Percentiles rank a stretch among this genome's conserved stretches.
Conservation (phyloP, 2,888 invertebrate genomes). For the Sminthurinus aureus region DNA sequence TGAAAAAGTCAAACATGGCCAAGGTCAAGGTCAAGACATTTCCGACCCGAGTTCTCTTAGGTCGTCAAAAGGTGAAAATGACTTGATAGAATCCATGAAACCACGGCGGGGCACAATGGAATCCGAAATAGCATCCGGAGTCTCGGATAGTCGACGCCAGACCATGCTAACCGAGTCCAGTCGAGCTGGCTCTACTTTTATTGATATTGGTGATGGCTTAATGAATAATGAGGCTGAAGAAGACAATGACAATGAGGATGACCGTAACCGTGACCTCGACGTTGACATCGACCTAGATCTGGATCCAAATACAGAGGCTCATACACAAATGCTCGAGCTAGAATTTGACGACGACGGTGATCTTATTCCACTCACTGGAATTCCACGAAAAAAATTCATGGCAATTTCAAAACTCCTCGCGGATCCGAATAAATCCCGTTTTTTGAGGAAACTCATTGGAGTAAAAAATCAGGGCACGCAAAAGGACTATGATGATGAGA, state of each 20-base stretch:
- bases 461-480: not conserved
- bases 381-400: not conserved
- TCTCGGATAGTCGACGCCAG: not conserved
- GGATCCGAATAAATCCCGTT: constrained; percentile 18
- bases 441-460: constrained; percentile 15
- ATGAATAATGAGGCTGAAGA: not conserved
- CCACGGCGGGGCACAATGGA: not conserved
- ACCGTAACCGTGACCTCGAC: not conserved
- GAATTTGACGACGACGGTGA: constrained; percentile 2
- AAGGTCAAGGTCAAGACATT: not conserved
- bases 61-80: not conserved
- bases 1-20: not conserved
- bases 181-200: not conserved
- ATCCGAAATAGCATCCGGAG: not conserved
- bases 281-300: not conserved
- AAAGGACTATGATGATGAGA: not conserved
- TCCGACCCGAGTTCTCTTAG: not conserved
- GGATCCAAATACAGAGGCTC: not conserved
- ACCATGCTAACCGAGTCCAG: not conserved
- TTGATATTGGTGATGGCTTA: not conserved
- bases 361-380: not conserved
- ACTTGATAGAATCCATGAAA: not conserved
- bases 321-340: not conserved
- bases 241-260: not conserved
- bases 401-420: not conserved